Evolutionary conservation across 2,888 invertebrate species (phyloP).

Genomic region (Drosophila recens): DNA sequence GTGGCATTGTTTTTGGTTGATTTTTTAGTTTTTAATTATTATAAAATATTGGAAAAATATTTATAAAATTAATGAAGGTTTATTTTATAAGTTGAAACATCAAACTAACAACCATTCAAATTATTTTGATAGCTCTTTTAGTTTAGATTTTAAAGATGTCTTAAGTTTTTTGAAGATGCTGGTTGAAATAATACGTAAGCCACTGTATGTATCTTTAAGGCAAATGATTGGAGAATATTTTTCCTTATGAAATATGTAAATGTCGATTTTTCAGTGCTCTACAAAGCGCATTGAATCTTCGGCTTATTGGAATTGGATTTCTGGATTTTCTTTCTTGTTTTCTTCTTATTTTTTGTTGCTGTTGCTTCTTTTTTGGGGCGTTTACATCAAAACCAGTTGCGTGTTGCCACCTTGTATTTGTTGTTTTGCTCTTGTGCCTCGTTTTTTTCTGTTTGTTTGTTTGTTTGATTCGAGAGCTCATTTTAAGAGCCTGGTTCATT

Average conservation of each 20-base stretch:
- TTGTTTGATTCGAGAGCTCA: slow-evolving; percentile 37
- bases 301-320: slow-evolving; percentile 3
- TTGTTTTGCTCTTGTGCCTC: slow-evolving; percentile 48
- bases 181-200: too few species aligned
- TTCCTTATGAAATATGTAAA: not conserved
- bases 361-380: slow-evolving; percentile 41
- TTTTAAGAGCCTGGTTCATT: slow-evolving; percentile 54
- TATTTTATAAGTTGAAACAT: too few species aligned
- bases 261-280: not conserved
- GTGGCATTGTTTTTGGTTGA: too few species aligned
- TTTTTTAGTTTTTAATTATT: too few species aligned
- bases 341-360: slow-evolving; percentile 4
- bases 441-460: slow-evolving; percentile 36
- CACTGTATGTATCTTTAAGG: not conserved
- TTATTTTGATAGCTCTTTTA: too few species aligned
- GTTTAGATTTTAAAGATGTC: too few species aligned
- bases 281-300: slow-evolving; percentile 37
- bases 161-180: too few species aligned
- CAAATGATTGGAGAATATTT: not conserved
- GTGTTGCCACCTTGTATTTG: slow-evolving; percentile 44
- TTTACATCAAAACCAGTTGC: slow-evolving; percentile 54
- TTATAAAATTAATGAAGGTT: too few species aligned
- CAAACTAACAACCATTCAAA: too few species aligned
- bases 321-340: slow-evolving; percentile 18
- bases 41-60: too few species aligned